A percentile compares a stretch with the other conserved stretches of the same genome.
Evolutionary conservation across 2,113 vertebrate genomes (phyloP).

Genomic region (Smithornis capensis): DNA sequence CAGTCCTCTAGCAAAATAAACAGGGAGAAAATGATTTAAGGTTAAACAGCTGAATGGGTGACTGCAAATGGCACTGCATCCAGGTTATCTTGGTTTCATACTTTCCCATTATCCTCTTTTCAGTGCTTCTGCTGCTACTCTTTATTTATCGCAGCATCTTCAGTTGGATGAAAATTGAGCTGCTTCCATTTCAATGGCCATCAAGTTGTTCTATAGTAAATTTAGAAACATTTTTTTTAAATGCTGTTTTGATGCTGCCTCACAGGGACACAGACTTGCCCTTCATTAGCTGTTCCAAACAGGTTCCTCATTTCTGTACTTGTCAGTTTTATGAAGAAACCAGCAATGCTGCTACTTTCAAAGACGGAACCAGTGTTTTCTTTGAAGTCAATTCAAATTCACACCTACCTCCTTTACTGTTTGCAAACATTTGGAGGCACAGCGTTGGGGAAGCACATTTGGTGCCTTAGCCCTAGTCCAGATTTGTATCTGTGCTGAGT

Average conservation of each 20-base stretch:
- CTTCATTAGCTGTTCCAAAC: background rate
- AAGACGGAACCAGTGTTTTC: background rate
- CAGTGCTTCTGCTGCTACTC: background rate
- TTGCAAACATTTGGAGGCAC: background rate
- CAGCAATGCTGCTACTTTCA: background rate
- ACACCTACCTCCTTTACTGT: background rate
- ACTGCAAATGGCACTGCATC: background rate
- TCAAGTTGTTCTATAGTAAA: background rate
- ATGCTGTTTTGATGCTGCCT: background rate
- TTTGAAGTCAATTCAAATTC: background rate
- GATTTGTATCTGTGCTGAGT: background rate
- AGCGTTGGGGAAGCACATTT: background rate
- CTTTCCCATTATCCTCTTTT: background rate
- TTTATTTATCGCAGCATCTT: background rate
- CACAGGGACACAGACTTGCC: background rate
- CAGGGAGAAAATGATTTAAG: background rate
- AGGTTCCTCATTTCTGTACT: background rate
- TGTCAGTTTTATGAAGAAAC: background rate
- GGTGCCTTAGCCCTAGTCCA: background rate
- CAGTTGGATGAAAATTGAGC: background rate
- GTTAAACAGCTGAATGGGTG: background rate
- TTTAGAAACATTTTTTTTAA: background rate
- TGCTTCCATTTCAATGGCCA: background rate
- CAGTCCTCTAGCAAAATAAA: constrained; percentile 82
- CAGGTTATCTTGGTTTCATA: background rate